Base-by-base conservation (phyloP, 2,888 invertebrate species). In the Xestoiulus laeticollis region DNA sequence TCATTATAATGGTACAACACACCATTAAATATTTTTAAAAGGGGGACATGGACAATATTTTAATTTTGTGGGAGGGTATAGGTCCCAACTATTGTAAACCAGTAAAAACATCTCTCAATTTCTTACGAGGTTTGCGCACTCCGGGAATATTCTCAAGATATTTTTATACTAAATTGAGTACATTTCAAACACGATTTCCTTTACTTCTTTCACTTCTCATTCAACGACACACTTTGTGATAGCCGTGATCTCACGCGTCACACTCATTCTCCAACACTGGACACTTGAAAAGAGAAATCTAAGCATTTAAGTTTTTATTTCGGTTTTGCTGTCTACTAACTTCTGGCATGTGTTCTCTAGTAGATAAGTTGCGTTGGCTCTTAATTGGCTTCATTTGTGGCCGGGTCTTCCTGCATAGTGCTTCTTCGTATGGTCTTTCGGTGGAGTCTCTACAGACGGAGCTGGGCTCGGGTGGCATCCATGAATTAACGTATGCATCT, bases 401-500 rank as follows among this genome's bases (percentile, higher is more conserved):
- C 85, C 38, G 85, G 85, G 85, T 85, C 85, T 85, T 85, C 44
- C 38, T 85, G 38, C 44, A 85, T 85, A 85, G 43, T 85, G 85
- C 85, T 85, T 85, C 85, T 85, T 85, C 85, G 85, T 85, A 85
- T 85, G 85, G 85, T 85, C 85, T 85, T 38, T 38, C 16, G 85
- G 85, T 44, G 85, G 85, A 85, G 85, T 85, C 85, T 38, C 44
- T 85, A 85, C 85, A 85, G 85, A 85, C 85, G 85, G 85, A 85
- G 85, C 85, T 85, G 22, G 38, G 38, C 44, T 85, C 44, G 85
- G 85, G 85, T 44, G 85, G 85, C 85, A 38, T 85, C 85, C 85
- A 85, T 85, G 85, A 86, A 44, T 86, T 86, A 85, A 86, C 86
- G 86, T 86, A 44, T 32, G 86, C 86, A 86, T 48, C 53, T 43